Evolutionary conservation across 2,113 vertebrate genomes (phyloP), one percentile per base, ranked within the genome.

Genomic region (Percopsis transmontana): DNA sequence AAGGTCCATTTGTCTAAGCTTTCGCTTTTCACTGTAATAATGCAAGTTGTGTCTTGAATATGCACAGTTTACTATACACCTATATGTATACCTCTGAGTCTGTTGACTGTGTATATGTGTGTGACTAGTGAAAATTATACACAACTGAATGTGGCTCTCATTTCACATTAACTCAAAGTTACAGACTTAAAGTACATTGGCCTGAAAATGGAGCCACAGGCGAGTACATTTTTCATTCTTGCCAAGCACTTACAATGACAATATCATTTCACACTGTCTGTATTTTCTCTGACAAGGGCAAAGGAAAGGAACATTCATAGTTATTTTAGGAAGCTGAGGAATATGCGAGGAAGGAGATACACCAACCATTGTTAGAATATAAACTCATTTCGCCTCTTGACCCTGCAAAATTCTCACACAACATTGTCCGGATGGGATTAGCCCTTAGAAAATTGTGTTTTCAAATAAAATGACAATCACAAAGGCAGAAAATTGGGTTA

Each of bases 371-470:
- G 71, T 83, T 77, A 63, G 59, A 72, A 70, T 66, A 41, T 48
- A 62, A 74, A 66, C 58, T 47, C 5, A 20, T 62, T 66, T 70
- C 33, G 64, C 59, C 62, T 62, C 72, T 62, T 77, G 76, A 76
- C 79, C 63, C 41, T 54, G 51, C 6, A 1, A 20, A 8, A 63
- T 78, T 78, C 74, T 85, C 80, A 74, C 82, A 79, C 68, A 72
- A 65, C 41, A 59, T 13, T 5, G 20, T 14, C 11, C 20, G 21
- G 51, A 53, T 23, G 14, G 20, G 52, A 68, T 77, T 59, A 58
- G 27, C 8, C 59, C 51, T 68, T 76, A 80, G 42, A 63, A 70
- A 66, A 60, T 47, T 3, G 3, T 15, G 57, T 18, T 67, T 58
- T 39, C 23, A 38, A 24, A 60, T 24, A 47, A 61, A n/a, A 16